phyloP scores from a whole-genome alignment of 1,140 invertebrate genomes.

The Colletes latitarsis region DNA sequence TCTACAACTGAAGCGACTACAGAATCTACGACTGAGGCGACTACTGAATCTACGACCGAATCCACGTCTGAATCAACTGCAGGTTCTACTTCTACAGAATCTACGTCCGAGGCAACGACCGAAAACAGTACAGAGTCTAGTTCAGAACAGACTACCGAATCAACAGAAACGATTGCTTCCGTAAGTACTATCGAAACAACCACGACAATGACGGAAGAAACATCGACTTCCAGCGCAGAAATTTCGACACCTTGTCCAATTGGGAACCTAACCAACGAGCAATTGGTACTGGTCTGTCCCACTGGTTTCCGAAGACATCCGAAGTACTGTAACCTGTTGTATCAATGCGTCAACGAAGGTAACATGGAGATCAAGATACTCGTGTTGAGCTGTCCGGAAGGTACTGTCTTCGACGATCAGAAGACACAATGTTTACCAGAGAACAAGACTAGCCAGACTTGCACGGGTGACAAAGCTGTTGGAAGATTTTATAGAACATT shows the following conservation, averaged over 20 bases:
- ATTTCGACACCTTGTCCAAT: conserved; percentile 61
- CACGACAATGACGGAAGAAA: conserved; percentile 21
- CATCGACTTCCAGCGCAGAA: conserved; percentile 24
- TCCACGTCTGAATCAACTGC: conserved; percentile 39
- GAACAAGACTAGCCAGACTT: conserved; percentile 82
- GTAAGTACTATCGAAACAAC: conserved; percentile 19
- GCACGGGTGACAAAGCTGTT: conserved; percentile 81
- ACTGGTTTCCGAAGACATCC: conserved; percentile 91
- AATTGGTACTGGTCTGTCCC: conserved; percentile 88
- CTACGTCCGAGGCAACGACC: conserved; percentile 34
- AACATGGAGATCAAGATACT: conserved; percentile 87
- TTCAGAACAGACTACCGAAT: conserved; percentile 56
- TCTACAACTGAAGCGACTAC: conserved; percentile 11
- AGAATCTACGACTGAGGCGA: conserved; percentile 35
- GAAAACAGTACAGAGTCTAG: conserved; percentile 57
- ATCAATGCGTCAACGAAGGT: conserved; percentile 87
- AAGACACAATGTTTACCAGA: conserved; percentile 86
- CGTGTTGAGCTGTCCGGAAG: conserved; percentile 88
- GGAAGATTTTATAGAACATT: conserved; percentile 82
- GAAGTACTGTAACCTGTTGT: conserved; percentile 91
- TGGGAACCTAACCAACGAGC: conserved; percentile 82
- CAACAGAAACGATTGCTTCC: conserved; percentile 46
- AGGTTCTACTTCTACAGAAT: conserved; percentile 60
- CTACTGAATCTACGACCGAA: conserved; percentile 8
- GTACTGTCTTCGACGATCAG: conserved; percentile 88